Conservation (phyloP, 2,888 invertebrate species). For the Dione vanillae region DNA sequence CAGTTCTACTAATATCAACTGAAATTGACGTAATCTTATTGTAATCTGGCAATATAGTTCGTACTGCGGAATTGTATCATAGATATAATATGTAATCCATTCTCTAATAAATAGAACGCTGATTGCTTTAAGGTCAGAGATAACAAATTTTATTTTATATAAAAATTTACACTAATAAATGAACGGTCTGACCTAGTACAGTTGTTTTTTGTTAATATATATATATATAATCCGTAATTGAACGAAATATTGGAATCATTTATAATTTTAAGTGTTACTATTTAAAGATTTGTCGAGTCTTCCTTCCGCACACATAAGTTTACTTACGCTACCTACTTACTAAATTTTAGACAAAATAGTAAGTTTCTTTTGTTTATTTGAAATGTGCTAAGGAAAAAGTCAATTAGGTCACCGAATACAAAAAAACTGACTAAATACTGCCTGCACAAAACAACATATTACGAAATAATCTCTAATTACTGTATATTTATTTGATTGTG, state of each 20-base stretch:
- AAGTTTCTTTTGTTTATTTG: too few species aligned
- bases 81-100: slow-evolving; percentile 41
- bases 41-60: slow-evolving; percentile 15
- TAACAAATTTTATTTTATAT: slow-evolving; percentile 11
- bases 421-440: not conserved
- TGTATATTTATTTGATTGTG: not conserved
- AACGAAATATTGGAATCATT: too few species aligned
- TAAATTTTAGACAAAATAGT: too few species aligned
- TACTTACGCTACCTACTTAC: too few species aligned
- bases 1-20: slow-evolving; percentile 3
- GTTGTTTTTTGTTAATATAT: slow-evolving; percentile 5
- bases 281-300: too few species aligned
- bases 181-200: not conserved
- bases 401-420: too few species aligned
- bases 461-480: not conserved
- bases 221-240: too few species aligned
- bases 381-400: too few species aligned
- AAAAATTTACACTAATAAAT: not conserved
- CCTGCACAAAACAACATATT: not conserved
- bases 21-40: slow-evolving; percentile 24
- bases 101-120: slow-evolving; percentile 42
- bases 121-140: slow-evolving; percentile 45
- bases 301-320: too few species aligned
- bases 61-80: slow-evolving; percentile 35
- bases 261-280: too few species aligned